Conservation (phyloP, 1,140 invertebrate species). For the Hyles euphorbiae region DNA sequence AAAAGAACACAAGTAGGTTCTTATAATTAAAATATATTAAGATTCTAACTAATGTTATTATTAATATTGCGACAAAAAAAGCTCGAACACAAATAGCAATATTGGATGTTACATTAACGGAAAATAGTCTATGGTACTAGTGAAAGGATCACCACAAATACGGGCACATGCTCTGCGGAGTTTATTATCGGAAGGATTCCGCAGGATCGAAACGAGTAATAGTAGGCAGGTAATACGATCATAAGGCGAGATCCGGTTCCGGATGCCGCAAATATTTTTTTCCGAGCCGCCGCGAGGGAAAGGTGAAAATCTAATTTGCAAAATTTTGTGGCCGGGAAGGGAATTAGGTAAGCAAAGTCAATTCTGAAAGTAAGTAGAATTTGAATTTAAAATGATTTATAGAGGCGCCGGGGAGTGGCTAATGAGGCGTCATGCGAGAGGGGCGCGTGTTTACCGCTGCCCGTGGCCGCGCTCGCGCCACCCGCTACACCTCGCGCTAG, state of each 20-base stretch:
- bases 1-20: no score
- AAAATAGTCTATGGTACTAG: background rate
- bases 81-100: background rate
- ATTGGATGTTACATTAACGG: background rate
- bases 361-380: conserved; percentile 73
- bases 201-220: background rate
- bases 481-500: no score
- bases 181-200: background rate
- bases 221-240: conserved; percentile 9
- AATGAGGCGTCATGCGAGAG: conserved; percentile 72
- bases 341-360: conserved; percentile 72
- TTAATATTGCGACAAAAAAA: no score
- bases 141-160: background rate
- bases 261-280: conserved; percentile 59
- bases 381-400: conserved; percentile 76
- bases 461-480: no score
- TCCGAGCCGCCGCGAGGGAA: conserved; percentile 38
- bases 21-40: no score
- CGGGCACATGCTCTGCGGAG: background rate
- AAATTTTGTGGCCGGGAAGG: conserved; percentile 60
- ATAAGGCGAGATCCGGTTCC: conserved; percentile 31
- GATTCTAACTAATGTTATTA: no score
- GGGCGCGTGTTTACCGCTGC: conserved; percentile 60
- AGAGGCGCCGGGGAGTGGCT: conserved; percentile 68
- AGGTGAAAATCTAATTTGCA: conserved; percentile 68